phyloP scores from a whole-genome alignment of 2,888 invertebrate genomes.

The Nomada goodeniana region DNA sequence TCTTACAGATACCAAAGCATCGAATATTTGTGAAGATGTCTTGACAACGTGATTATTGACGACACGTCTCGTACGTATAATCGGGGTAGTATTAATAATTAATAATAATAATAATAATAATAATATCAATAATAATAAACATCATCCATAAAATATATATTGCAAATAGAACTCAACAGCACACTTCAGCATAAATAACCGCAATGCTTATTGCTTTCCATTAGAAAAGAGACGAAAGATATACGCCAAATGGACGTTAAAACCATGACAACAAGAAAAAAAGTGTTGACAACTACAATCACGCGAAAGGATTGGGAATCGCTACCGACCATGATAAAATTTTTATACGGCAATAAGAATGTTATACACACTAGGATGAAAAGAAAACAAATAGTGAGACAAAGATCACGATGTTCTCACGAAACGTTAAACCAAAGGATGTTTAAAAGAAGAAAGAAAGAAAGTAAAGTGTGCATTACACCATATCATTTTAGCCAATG shows the following conservation, averaged over 20 bases:
- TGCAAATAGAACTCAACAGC: background rate
- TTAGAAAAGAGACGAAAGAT: background rate
- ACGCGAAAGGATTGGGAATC: background rate
- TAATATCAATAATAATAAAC: background rate
- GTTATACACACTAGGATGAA: background rate
- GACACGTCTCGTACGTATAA: background rate
- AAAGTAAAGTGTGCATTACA: constrained; percentile 5
- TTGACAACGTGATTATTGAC: background rate
- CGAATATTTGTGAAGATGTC: background rate
- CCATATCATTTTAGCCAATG: constrained; percentile 77
- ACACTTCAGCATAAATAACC: background rate
- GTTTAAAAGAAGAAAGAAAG: constrained; percentile 2
- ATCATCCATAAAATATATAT: background rate
- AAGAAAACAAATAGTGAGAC: background rate
- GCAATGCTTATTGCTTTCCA: background rate
- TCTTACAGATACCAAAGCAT: constrained; percentile 49
- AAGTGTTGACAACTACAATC: background rate
- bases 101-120: background rate
- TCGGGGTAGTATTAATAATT: background rate
- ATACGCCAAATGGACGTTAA: background rate
- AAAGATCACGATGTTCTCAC: background rate
- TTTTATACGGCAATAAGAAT: background rate
- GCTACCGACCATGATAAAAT: background rate
- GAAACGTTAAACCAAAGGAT: background rate
- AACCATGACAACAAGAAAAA: background rate